phyloP scores from a whole-genome alignment of 2,888 invertebrate genomes.

The Tiliacea citrago region DNA sequence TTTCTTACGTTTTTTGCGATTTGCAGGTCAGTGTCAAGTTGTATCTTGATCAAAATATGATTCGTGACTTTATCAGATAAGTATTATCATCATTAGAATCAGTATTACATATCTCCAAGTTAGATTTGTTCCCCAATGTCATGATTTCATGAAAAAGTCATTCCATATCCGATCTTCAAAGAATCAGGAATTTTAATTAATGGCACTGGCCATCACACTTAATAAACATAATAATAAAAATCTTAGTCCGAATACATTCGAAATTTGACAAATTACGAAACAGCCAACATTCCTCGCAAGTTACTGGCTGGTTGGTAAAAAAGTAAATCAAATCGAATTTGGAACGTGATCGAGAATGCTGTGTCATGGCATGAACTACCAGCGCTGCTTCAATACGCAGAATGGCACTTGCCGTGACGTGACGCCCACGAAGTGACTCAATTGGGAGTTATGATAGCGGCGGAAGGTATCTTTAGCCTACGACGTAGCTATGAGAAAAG shows the following conservation, averaged over 20 bases:
- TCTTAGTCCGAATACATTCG: neutral
- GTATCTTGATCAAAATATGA: too few relatives aligned
- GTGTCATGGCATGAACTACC: constrained; percentile 48
- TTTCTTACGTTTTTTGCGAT: too few relatives aligned
- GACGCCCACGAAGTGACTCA: constrained; percentile 40
- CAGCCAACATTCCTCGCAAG: constrained; percentile 32
- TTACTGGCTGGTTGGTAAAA: constrained; percentile 43
- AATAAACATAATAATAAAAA: neutral
- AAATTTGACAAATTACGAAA: constrained; percentile 19
- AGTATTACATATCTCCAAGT: too few relatives aligned
- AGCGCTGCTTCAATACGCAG: constrained; percentile 35
- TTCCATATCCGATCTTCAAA: neutral
- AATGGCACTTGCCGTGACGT: constrained; percentile 49
- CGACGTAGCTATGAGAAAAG: neutral
- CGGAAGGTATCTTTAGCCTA: constrained; percentile 1
- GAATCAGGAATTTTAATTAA: neutral
- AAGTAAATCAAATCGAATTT: constrained; percentile 49
- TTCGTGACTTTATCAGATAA: too few relatives aligned
- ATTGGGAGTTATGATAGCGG: constrained; percentile 26
- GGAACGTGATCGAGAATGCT: constrained; percentile 47
- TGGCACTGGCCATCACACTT: neutral
- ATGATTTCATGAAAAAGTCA: too few relatives aligned
- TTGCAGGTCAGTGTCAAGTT: too few relatives aligned
- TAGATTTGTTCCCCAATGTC: too few relatives aligned
- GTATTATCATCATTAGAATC: too few relatives aligned